Evolutionary conservation across 2,797 vertebrate species (phyloP).

Genomic region (Tauraco hartlaubi): DNA sequence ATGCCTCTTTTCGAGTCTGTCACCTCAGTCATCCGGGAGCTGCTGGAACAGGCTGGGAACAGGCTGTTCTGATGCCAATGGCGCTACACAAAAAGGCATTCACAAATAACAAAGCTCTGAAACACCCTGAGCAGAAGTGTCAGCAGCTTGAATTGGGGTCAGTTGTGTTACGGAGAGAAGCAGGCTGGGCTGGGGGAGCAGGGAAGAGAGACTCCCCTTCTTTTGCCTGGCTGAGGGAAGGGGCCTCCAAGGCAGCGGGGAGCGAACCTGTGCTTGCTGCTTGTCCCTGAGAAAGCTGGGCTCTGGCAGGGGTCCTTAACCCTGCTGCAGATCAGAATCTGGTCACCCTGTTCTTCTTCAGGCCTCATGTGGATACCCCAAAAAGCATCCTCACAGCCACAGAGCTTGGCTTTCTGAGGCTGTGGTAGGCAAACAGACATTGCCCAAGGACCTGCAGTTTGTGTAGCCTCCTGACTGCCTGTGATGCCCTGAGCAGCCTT

Average conservation of each 20-base stretch:
- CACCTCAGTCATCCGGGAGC: slow-evolving; percentile 15
- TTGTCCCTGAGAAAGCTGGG: neutral
- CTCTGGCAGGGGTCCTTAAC: neutral
- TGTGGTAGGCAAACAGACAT: neutral
- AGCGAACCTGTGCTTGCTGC: neutral
- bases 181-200: neutral
- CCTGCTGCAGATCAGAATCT: neutral
- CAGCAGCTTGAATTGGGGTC: slow-evolving; percentile 62
- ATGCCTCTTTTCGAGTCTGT: slow-evolving; percentile 9
- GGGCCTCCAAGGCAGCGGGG: neutral
- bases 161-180: neutral
- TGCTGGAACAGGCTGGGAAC: slow-evolving; percentile 68
- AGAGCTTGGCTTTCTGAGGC: neutral
- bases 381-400: neutral
- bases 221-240: neutral
- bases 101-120: slow-evolving; percentile 63
- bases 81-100: slow-evolving; percentile 54
- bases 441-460: neutral
- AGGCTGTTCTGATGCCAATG: slow-evolving; percentile 58
- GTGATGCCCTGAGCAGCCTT: neutral
- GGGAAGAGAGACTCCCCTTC: neutral
- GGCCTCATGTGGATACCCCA: rapidly evolving
- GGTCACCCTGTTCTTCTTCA: neutral
- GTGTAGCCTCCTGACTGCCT: neutral
- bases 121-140: slow-evolving; percentile 50